Percentiles rank a stretch among this genome's conserved stretches.
phyloP scores from a whole-genome alignment of 2,113 vertebrate genomes.

The Chionis minor region DNA sequence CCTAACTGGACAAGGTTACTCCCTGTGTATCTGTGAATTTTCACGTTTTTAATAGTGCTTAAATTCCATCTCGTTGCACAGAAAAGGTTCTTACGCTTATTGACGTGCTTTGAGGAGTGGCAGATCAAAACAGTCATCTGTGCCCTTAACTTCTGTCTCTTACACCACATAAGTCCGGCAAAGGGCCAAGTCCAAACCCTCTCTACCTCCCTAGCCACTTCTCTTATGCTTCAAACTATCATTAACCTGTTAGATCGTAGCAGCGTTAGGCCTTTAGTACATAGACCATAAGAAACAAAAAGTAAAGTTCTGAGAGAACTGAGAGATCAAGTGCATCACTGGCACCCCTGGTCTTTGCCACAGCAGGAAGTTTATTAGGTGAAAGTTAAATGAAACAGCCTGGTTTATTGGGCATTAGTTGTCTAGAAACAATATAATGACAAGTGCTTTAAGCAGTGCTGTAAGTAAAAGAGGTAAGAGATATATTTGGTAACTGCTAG shows the following conservation, averaged over 20 bases:
- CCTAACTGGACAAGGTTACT: not conserved
- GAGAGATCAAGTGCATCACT: not conserved
- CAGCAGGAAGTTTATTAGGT: not conserved
- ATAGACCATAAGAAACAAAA: not conserved
- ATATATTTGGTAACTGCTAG: not conserved
- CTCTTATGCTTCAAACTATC: not conserved
- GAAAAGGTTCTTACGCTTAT: not conserved
- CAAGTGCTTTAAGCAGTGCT: not conserved
- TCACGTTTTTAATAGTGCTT: not conserved
- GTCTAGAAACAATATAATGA: not conserved
- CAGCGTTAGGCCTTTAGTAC: not conserved
- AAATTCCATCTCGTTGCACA: not conserved
- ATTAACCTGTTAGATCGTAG: not conserved
- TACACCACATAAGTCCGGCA: fast-evolving
- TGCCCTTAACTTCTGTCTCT: not conserved
- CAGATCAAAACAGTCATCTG: not conserved
- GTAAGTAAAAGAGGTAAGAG: not conserved
- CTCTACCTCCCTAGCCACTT: not conserved
- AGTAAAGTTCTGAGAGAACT: not conserved
- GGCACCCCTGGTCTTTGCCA: not conserved
- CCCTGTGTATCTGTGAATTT: not conserved
- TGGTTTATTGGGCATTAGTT: not conserved
- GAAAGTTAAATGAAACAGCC: not conserved
- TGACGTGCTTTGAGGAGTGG: not conserved
- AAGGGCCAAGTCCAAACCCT: not conserved